Base-by-base conservation (phyloP, 2,113 vertebrate species). In the Danionella cerebrum region DNA sequence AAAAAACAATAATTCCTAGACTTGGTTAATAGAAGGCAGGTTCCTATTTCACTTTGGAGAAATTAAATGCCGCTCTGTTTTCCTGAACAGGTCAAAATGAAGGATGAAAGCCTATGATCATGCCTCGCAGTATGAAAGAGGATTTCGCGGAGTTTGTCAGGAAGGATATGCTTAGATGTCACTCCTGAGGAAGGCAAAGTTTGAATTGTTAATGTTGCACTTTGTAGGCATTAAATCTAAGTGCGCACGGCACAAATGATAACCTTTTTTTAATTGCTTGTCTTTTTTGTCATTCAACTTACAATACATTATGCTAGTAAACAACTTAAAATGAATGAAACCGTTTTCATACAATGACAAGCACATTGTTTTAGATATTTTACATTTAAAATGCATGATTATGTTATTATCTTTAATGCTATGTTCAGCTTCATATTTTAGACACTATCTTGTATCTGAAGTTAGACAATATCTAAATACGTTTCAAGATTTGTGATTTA, bases 31-130 rank as follows among this genome's bases (percentile, higher is more conserved):
- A 42, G 39, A 67, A 76, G 51, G 41, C 35, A 22, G 29, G 48
- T 52, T 70, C 64, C 39, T 73, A 53, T 73, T 73, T 77, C 71
- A 73, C 63, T 27, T 44, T 5, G 1, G 41, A 39, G 63, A 50
- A 73, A 77, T 73, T 67, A 76, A 76, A 70, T 63, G 67, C 57
- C 33, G 21, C 21, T 27, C 38, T 65, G 51, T 44, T 73, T 70
- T 63, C 63, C 31, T 48, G 45, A 44, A 62, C 66, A 58, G 62
- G 48, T 50, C 58, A 70, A 70, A 72, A 67, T 63, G 35, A 70
- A 31, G 62, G 62, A 70, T 72, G 53, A 69, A 72, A 66, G 38
- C 31, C 47, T 54, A 35, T 48, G 22, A 60, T 50, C 35, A 35
- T 66, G 65, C 60, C 64, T 76, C 54, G 13, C 11, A 27, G 35